A percentile compares a stretch with the other conserved stretches of the same genome.
Conservation (phyloP, 2,888 invertebrate genomes). For the Neelides folsomi region DNA sequence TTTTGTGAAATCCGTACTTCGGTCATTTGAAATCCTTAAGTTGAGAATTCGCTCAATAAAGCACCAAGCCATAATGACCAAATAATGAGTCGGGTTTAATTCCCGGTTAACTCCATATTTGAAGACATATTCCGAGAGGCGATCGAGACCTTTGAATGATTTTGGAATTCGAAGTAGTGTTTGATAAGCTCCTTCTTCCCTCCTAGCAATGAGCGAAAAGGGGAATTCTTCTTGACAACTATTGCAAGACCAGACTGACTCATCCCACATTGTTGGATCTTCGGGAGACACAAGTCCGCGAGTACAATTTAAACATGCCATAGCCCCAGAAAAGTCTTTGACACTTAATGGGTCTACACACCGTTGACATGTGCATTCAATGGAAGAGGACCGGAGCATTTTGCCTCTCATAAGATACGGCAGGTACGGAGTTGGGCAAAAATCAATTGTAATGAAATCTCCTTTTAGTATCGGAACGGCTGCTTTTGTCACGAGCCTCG, state of each 20-base stretch:
- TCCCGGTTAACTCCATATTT: slow-evolving; percentile 6
- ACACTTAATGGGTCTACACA: slow-evolving; percentile 14
- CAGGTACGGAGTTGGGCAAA: slow-evolving; percentile 25
- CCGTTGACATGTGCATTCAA: slow-evolving; percentile 22
- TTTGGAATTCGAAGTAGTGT: slow-evolving; percentile 10
- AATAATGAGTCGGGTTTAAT: slow-evolving; percentile 21
- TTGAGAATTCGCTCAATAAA: slow-evolving; percentile 23
- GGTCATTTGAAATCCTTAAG: slow-evolving; percentile 8
- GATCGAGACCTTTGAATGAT: slow-evolving; percentile 2
- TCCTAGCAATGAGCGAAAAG: slow-evolving; percentile 9
- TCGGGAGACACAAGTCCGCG: slow-evolving; percentile 22
- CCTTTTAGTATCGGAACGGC: slow-evolving; percentile 20
- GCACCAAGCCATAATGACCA: slow-evolving; percentile 24
- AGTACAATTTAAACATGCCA: slow-evolving; percentile 20
- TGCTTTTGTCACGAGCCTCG: slow-evolving; percentile 24
- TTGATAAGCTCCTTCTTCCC: slow-evolving; percentile 9
- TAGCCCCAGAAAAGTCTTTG: slow-evolving; percentile 11
- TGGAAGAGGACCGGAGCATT: slow-evolving; percentile 18
- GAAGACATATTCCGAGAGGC: slow-evolving; percentile 14
- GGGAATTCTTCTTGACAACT: slow-evolving; percentile 26
- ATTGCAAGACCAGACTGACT: slow-evolving; percentile 27
- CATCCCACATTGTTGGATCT: slow-evolving; percentile 15
- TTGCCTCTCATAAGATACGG: slow-evolving; percentile 15
- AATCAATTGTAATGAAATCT: slow-evolving; percentile 25
- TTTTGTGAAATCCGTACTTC: slow-evolving; percentile 11